Conservation (phyloP, 2,888 invertebrate species). For the Busseola fusca region DNA sequence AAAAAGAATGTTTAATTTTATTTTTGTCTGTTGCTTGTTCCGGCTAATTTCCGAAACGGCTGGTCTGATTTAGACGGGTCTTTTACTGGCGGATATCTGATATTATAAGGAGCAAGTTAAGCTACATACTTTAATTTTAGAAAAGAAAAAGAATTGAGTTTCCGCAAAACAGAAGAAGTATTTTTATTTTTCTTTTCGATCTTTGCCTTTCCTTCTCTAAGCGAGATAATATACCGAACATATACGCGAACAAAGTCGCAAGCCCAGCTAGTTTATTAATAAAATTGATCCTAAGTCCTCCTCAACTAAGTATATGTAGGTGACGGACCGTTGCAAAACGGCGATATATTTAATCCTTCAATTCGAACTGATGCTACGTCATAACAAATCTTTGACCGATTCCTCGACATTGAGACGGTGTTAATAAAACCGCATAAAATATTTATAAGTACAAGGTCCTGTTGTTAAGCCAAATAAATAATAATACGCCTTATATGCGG, state of each 20-base stretch:
- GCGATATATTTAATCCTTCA: constrained; percentile 30
- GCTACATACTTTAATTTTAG: no score
- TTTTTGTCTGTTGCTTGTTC: background rate
- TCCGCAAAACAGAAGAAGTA: no score
- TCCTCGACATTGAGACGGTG: constrained; percentile 22
- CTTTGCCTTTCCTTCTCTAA: no score
- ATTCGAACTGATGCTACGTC: constrained; percentile 22
- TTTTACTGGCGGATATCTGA: background rate
- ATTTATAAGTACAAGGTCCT: constrained; percentile 42
- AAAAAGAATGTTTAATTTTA: background rate
- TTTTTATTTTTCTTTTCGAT: no score
- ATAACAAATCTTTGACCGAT: constrained; percentile 26
- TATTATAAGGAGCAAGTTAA: no score
- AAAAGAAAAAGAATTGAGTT: no score
- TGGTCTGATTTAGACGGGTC: background rate
- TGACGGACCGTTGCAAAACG: constrained; percentile 16
- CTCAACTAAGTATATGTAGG: constrained; percentile 13
- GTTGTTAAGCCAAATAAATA: constrained; percentile 42
- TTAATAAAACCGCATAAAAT: constrained; percentile 47
- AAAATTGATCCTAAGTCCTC: constrained; percentile 4
- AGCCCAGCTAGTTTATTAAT: background rate
- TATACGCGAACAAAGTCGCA: no score
- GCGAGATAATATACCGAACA: no score
- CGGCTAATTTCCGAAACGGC: background rate
- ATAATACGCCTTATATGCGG: constrained; percentile 38